Conservation (phyloP, 2,888 invertebrate genomes). For the Latheticus oryzae region DNA sequence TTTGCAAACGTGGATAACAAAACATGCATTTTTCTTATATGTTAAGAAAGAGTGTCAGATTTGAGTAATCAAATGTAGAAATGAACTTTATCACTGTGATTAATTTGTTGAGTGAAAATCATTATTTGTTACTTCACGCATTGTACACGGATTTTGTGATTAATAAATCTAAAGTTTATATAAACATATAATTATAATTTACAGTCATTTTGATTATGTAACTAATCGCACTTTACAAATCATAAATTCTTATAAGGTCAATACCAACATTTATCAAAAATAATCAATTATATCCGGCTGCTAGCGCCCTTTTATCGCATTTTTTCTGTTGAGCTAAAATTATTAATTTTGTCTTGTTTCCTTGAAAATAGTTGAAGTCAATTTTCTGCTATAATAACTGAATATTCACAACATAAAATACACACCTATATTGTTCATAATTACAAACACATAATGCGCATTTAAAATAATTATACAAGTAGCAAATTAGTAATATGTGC, state of each 20-base stretch:
- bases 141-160: constrained; percentile 6
- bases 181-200: constrained; percentile 12
- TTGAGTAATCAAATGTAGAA: too few species aligned
- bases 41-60: too few species aligned
- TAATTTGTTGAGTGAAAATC: too few species aligned
- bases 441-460: too few species aligned
- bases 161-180: background rate
- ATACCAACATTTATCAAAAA: too few species aligned
- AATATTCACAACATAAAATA: too few species aligned
- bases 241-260: constrained; percentile 1
- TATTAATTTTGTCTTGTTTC: constrained; percentile 9
- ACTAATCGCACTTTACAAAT: constrained; percentile 12
- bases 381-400: too few species aligned
- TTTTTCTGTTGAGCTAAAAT: constrained; percentile 3
- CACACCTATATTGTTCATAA: too few species aligned
- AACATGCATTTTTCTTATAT: too few species aligned
- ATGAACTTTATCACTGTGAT: too few species aligned
- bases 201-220: constrained; percentile 14
- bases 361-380: background rate
- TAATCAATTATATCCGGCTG: constrained; percentile 27
- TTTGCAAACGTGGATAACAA: too few species aligned
- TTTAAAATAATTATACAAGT: too few species aligned
- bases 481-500: background rate
- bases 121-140: constrained; percentile 10
- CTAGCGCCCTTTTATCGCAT: constrained; percentile 11